Conservation (phyloP, 2,888 invertebrate species). For the Noctua fimbriata region DNA sequence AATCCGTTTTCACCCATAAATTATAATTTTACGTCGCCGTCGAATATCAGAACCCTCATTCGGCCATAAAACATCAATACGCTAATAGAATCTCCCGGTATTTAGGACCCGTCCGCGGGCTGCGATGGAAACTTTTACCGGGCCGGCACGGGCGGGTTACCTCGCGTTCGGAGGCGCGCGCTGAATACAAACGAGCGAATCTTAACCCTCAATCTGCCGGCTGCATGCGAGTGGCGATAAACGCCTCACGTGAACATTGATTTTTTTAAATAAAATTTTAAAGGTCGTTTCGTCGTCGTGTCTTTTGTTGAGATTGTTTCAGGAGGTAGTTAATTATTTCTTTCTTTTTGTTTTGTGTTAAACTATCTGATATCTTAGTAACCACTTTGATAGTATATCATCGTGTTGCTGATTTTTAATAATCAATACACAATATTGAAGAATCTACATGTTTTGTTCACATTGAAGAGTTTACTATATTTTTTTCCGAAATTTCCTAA, state of each 20-base stretch:
- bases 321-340: background rate
- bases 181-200: slow-evolving; percentile 86
- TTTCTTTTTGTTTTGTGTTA: too few species aligned
- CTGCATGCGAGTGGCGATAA: slow-evolving; percentile 78
- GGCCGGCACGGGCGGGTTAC: slow-evolving; percentile 70
- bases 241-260: slow-evolving; percentile 82
- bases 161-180: slow-evolving; percentile 69
- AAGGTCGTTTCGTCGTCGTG: too few species aligned
- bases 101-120: slow-evolving; percentile 78
- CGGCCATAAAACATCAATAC: slow-evolving; percentile 72
- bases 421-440: background rate
- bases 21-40: slow-evolving; percentile 66
- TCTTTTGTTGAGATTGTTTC: slow-evolving; percentile 33
- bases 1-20: slow-evolving; percentile 53
- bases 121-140: slow-evolving; percentile 76
- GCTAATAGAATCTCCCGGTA: slow-evolving; percentile 82
- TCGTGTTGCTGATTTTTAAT: background rate
- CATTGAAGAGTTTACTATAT: background rate
- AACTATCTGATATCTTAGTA: background rate
- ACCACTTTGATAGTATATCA: background rate
- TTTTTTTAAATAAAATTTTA: slow-evolving; percentile 68
- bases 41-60: slow-evolving; percentile 67
- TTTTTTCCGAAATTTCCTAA: background rate
- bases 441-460: background rate
- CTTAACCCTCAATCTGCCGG: slow-evolving; percentile 85